Conservation (phyloP, 2,888 invertebrate genomes). For the Mactromeris polynyma region DNA sequence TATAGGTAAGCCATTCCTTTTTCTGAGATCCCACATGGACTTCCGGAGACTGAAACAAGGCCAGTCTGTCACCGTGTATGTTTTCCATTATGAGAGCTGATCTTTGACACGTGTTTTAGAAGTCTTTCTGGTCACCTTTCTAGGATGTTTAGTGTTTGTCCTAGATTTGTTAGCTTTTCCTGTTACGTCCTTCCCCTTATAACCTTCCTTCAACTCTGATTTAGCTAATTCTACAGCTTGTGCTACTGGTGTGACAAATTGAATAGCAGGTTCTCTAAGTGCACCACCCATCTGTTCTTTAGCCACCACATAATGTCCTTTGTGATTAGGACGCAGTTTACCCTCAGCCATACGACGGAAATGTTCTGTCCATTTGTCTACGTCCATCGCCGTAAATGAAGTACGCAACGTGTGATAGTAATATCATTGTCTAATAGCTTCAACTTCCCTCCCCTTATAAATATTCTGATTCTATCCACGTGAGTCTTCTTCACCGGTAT, state of each 20-base stretch:
- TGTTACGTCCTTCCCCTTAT: background rate
- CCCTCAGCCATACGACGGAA: constrained; percentile 16
- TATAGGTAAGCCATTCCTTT: constrained; percentile 25
- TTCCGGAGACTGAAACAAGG: background rate
- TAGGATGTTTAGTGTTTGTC: background rate
- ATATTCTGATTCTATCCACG: constrained; percentile 18
- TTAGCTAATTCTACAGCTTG: constrained; percentile 43
- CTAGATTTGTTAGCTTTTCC: background rate
- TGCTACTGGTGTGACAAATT: constrained; percentile 39
- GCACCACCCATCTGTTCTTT: background rate
- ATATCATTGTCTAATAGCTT: background rate
- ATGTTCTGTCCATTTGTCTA: constrained; percentile 34
- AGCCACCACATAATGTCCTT: background rate
- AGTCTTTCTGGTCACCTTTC: background rate
- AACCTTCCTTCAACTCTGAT: constrained; percentile 31
- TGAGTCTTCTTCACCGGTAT: constrained; percentile 15
- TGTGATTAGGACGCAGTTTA: background rate
- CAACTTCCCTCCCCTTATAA: constrained; percentile 14
- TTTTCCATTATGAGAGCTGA: background rate
- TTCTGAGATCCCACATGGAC: background rate
- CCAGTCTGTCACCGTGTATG: background rate
- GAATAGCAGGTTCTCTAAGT: background rate
- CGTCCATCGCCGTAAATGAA: constrained; percentile 11
- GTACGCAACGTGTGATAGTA: background rate
- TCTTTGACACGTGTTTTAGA: background rate